Percentiles rank a stretch among this genome's conserved stretches.
phyloP scores from a whole-genome alignment of 1,140 invertebrate genomes.

The Acromyrmex heyeri region DNA sequence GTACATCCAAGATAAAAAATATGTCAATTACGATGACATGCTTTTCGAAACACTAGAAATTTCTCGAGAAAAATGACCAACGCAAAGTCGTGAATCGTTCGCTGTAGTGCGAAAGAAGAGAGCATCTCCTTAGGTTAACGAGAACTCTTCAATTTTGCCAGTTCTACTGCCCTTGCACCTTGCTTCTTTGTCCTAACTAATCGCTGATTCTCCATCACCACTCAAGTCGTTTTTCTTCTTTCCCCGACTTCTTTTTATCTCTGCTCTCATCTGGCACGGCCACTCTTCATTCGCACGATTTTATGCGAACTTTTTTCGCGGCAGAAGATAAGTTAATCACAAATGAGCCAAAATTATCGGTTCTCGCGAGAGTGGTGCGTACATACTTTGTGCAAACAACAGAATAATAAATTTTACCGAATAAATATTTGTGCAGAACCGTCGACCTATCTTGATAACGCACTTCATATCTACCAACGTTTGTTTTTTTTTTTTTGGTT shows the following conservation, averaged over 20 bases:
- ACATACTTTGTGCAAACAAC: not conserved
- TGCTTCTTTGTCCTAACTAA: constrained; percentile 54
- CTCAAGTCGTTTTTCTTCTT: constrained; percentile 43
- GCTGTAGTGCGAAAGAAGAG: not conserved
- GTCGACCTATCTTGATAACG: not conserved
- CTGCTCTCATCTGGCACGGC: not conserved
- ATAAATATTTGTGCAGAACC: constrained; percentile 37
- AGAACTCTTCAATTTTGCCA: constrained; percentile 46
- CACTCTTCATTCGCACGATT: not conserved
- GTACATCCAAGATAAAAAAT: not conserved
- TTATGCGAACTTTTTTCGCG: constrained; percentile 27
- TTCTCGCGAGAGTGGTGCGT: not conserved
- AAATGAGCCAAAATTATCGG: constrained; percentile 42
- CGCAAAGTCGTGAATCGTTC: not conserved
- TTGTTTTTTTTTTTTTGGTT: not conserved
- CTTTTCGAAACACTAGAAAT: not conserved
- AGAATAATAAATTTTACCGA: constrained; percentile 30
- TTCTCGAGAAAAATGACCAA: not conserved
- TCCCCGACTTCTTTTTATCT: not conserved
- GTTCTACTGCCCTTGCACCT: not conserved
- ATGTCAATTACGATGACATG: not conserved
- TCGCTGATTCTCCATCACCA: constrained; percentile 42
- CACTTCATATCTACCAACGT: not conserved
- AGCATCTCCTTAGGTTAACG: constrained; percentile 35
- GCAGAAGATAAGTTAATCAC: constrained; percentile 37